Evolutionary conservation across 2,797 vertebrate species (phyloP).

Genomic region (Argyrosomus regius): DNA sequence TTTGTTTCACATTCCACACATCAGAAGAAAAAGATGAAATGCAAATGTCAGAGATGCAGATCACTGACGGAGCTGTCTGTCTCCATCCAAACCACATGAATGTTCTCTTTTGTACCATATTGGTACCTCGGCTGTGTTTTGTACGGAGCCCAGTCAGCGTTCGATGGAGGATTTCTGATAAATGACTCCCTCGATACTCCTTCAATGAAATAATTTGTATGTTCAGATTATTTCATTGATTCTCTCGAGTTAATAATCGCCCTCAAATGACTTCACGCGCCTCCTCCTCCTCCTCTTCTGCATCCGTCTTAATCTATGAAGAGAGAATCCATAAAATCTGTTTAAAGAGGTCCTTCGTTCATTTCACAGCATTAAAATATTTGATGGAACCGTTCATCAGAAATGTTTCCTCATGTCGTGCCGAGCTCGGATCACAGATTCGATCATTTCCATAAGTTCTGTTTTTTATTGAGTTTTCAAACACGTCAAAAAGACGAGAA

Average conservation of each 20-base stretch:
- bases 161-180: constrained; percentile 1
- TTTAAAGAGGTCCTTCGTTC: background rate
- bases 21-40: background rate
- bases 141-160: constrained; percentile 7
- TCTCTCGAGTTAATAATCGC: constrained; percentile 20
- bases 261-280: background rate
- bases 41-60: background rate
- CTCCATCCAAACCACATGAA: constrained; percentile 21
- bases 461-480: background rate
- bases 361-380: background rate
- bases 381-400: constrained; percentile 9
- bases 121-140: constrained; percentile 42
- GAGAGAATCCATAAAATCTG: background rate
- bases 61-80: background rate
- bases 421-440: background rate
- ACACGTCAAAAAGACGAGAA: background rate
- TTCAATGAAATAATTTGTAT: background rate
- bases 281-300: background rate
- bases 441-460: background rate
- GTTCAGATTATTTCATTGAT: constrained; percentile 20
- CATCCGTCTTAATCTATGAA: background rate
- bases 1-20: constrained; percentile 8
- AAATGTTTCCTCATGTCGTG: constrained; percentile 8
- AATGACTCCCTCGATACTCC: constrained; percentile 3
- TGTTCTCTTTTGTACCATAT: constrained; percentile 62